These are phyloP conservation scores for Troides oblongomaculatus DNA, from an alignment of 2,888 invertebrate genomes.

Conservation along the genomic window DNA sequence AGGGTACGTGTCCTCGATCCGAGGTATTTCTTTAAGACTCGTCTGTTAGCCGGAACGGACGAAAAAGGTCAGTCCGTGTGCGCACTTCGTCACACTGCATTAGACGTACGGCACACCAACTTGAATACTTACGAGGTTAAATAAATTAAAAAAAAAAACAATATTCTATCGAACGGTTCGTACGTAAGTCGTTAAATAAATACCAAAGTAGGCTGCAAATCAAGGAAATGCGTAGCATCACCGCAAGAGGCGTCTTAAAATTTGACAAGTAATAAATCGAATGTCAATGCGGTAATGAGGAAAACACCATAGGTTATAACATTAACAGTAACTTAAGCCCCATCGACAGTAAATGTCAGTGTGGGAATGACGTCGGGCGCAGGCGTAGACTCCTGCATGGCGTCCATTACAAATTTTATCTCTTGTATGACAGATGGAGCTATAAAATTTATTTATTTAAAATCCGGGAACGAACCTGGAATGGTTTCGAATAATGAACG, in stretches of 20 bases:
- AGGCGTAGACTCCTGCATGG: constrained; percentile 56
- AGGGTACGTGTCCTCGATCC: constrained; percentile 12
- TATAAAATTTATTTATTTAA: constrained; percentile 76
- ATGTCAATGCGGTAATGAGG: constrained; percentile 61
- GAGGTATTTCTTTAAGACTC: constrained; percentile 28
- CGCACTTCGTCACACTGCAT: constrained; percentile 44
- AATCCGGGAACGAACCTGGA: constrained; percentile 54
- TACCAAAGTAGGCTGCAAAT: constrained; percentile 21
- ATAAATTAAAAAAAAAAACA: not conserved
- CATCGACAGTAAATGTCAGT: constrained; percentile 72
- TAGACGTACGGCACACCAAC: constrained; percentile 35
- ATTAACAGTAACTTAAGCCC: constrained; percentile 64
- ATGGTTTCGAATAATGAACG: constrained; percentile 71
- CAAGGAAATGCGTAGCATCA: constrained; percentile 28
- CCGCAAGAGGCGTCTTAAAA: constrained; percentile 46
- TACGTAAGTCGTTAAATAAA: constrained; percentile 18
- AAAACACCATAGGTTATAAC: constrained; percentile 52
- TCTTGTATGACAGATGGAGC: constrained; percentile 73
- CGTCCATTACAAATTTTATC: constrained; percentile 68
- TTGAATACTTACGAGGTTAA: constrained; percentile 18
- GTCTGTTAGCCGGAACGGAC: constrained; percentile 32
- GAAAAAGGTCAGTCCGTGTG: constrained; percentile 40
- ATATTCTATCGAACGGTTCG: constrained; percentile 13
- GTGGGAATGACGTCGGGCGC: constrained; percentile 52
- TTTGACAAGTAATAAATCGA: constrained; percentile 66